A percentile compares a stretch with the other conserved stretches of the same genome.
These are phyloP conservation scores for Hydrolagus affinis DNA, from an alignment of 2,113 vertebrate genomes.

Conservation along the genomic window DNA sequence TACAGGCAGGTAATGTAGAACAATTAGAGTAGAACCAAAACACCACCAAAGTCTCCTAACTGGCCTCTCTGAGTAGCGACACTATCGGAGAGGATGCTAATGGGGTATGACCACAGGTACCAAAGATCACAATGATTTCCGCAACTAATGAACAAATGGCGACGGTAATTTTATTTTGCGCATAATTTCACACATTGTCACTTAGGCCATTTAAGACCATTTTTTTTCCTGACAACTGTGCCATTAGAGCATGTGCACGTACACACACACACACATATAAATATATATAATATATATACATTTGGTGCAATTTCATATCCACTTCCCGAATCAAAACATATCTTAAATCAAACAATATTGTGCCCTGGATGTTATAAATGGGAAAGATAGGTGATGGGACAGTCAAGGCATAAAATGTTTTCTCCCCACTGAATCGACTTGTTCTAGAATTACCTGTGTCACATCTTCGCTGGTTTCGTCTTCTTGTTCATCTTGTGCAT, in stretches of 20 bases:
- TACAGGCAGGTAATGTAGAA: neutral
- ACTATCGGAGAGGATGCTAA: slow-evolving; percentile 15
- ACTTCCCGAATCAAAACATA: neutral
- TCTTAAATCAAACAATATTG: neutral
- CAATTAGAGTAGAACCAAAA: neutral
- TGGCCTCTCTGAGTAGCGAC: neutral
- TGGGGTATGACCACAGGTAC: neutral
- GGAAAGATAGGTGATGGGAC: neutral
- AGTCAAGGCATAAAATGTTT: neutral
- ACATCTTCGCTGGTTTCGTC: neutral
- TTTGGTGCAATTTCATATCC: neutral
- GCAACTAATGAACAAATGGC: slow-evolving; percentile 26
- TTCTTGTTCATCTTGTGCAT: neutral
- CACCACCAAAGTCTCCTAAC: neutral
- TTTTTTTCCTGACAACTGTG: neutral
- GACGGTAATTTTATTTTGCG: neutral
- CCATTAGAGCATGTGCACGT: neutral
- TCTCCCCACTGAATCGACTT: neutral
- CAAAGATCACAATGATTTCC: neutral
- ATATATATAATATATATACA: too few species aligned
- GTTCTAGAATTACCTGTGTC: neutral
- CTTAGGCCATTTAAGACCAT: neutral
- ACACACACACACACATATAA: too few species aligned
- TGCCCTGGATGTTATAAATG: too few species aligned
- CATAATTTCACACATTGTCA: slow-evolving; percentile 25